Conservation (phyloP, 2,797 vertebrate species). For the Vireo griseus region DNA sequence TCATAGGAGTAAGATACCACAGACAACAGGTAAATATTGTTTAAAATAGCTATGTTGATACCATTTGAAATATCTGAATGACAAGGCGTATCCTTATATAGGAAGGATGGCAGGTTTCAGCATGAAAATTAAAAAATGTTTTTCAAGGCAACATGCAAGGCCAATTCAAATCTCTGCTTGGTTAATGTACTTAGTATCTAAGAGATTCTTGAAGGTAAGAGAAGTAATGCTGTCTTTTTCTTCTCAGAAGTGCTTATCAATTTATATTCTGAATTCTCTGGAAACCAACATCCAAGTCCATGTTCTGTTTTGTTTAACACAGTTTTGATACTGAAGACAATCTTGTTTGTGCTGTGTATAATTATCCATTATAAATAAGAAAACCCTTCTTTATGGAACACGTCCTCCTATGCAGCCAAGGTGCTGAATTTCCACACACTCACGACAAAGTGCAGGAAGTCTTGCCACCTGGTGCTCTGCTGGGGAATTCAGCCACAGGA, state of each 20-base stretch:
- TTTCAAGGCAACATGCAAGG: background rate
- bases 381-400: background rate
- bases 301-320: background rate
- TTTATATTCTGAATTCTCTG: background rate
- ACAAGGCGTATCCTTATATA: background rate
- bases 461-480: background rate
- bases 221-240: background rate
- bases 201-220: background rate
- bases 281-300: background rate
- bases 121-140: background rate
- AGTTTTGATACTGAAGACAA: background rate
- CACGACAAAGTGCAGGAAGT: accelerated
- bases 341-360: background rate
- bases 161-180: background rate
- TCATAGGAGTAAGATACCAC: background rate
- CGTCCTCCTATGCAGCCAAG: background rate
- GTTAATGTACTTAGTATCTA: background rate
- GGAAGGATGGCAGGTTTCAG: background rate
- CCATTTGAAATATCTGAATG: background rate
- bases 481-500: background rate
- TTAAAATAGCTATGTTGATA: background rate
- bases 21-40: background rate
- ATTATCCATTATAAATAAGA: background rate
- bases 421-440: background rate
- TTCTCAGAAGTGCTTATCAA: background rate